Evolutionary conservation across 2,797 vertebrate species (phyloP).

Genomic region (Enteromius unitaeniatus): DNA sequence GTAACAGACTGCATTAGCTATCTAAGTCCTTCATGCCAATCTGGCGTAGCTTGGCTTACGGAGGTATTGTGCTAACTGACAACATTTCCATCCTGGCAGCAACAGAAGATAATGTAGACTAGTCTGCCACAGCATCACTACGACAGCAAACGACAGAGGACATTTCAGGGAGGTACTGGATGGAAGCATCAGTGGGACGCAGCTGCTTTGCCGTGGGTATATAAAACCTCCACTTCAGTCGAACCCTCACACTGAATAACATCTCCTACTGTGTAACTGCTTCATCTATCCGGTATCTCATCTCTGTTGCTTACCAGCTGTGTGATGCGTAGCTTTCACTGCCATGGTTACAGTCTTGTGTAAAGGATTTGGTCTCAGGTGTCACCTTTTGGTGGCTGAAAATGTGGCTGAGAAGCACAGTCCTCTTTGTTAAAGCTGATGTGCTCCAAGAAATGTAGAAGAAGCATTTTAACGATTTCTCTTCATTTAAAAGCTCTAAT

Average conservation of each 20-base stretch:
- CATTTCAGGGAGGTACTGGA: constrained; percentile 6
- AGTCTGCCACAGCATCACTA: constrained; percentile 20
- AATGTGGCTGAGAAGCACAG: not conserved
- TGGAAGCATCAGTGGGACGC: constrained; percentile 22
- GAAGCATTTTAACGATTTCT: not conserved
- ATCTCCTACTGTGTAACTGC: constrained; percentile 45
- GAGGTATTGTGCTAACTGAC: constrained; percentile 35
- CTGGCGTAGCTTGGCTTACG: constrained; percentile 34
- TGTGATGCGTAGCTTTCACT: not conserved
- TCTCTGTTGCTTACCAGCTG: constrained; percentile 35
- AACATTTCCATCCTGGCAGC: constrained; percentile 24
- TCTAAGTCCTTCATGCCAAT: constrained; percentile 39
- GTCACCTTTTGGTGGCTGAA: constrained; percentile 27
- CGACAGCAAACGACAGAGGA: constrained; percentile 14
- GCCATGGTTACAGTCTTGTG: constrained; percentile 15
- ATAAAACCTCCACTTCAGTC: constrained; percentile 31
- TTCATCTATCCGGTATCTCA: constrained; percentile 47
- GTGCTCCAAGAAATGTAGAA: not conserved
- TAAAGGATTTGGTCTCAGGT: constrained; percentile 34
- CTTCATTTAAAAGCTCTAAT: constrained; percentile 8
- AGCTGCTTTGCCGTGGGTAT: constrained; percentile 48
- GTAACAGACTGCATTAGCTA: constrained; percentile 55
- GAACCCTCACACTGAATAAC: constrained; percentile 36
- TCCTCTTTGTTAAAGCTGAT: constrained; percentile 15
- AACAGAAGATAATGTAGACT: constrained; percentile 33